These are phyloP conservation scores for Porites cylindrica DNA, from an alignment of 92 coral and sea anemone species.

Conservation along the genomic window DNA sequence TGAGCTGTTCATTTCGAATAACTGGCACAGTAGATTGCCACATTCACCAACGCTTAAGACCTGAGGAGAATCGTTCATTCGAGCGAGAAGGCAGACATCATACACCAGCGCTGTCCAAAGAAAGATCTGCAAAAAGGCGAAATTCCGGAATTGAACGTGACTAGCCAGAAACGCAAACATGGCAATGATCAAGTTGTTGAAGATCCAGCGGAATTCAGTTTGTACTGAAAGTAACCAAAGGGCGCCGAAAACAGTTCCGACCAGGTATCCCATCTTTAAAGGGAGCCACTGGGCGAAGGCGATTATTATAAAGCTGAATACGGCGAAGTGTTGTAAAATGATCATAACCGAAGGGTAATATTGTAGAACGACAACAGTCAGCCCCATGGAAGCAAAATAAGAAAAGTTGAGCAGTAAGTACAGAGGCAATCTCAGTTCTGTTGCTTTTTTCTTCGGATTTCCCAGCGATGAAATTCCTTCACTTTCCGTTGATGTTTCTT, in stretches of 20 bases:
- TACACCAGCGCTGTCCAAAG: slow-evolving; percentile 97
- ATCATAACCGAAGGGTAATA: slow-evolving; percentile 84
- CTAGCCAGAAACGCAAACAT: slow-evolving; percentile 94
- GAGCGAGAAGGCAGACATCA: slow-evolving; percentile 90
- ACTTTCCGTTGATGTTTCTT: not conserved
- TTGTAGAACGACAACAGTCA: slow-evolving; percentile 77
- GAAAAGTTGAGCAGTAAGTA: slow-evolving; percentile 80
- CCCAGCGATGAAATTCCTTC: slow-evolving; percentile 21
- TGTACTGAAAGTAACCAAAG: slow-evolving; percentile 83
- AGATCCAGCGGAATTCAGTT: slow-evolving; percentile 87
- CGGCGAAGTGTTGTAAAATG: slow-evolving; percentile 89
- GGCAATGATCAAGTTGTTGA: slow-evolving; percentile 87
- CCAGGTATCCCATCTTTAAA: slow-evolving; percentile 65
- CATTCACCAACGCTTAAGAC: slow-evolving; percentile 91
- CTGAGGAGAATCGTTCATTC: slow-evolving; percentile 81
- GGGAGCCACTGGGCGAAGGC: slow-evolving; percentile 94
- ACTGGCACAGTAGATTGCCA: slow-evolving; percentile 82
- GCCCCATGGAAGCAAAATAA: slow-evolving; percentile 90
- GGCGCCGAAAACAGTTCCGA: slow-evolving; percentile 68
- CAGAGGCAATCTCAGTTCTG: slow-evolving; percentile 64
- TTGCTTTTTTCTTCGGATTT: slow-evolving; percentile 20
- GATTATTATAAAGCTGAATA: slow-evolving; percentile 76
- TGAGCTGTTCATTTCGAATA: slow-evolving; percentile 91
- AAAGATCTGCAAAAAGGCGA: slow-evolving; percentile 93
- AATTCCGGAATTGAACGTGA: slow-evolving; percentile 93